These are phyloP conservation scores for Hypsopygia costalis DNA, from an alignment of 2,888 invertebrate genomes.

Conservation along the genomic window DNA sequence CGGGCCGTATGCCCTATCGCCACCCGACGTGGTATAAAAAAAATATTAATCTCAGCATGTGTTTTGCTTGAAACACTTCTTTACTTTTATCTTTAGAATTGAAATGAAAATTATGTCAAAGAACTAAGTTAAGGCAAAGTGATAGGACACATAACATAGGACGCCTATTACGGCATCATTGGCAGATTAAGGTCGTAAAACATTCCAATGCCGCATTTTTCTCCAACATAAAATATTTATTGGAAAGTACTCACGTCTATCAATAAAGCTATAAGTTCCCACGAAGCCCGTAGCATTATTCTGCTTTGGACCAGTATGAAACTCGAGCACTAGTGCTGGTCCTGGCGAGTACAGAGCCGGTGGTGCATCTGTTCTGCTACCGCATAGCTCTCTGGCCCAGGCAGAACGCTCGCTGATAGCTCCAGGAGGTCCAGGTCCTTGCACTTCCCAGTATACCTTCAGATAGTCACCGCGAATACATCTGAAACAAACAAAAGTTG, in stretches of 20 bases:
- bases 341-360: slow-evolving; percentile 88
- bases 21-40: too few species aligned
- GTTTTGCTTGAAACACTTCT: too few species aligned
- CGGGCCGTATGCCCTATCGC: too few species aligned
- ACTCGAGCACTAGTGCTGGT: slow-evolving; percentile 86
- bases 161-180: too few species aligned
- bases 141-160: too few species aligned
- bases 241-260: slow-evolving; percentile 84
- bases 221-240: too few species aligned
- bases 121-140: too few species aligned
- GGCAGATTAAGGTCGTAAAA: too few species aligned
- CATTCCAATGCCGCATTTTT: too few species aligned
- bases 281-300: slow-evolving; percentile 84
- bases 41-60: too few species aligned
- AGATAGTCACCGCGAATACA: slow-evolving; percentile 88
- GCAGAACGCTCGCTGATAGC: slow-evolving; percentile 88
- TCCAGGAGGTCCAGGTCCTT: slow-evolving; percentile 84
- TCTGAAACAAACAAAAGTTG: slow-evolving; percentile 76
- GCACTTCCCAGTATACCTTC: slow-evolving; percentile 89
- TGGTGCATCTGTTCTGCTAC: slow-evolving; percentile 84
- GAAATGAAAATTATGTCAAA: too few species aligned
- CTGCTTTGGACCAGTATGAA: slow-evolving; percentile 81
- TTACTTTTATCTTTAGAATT: too few species aligned
- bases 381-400: slow-evolving; percentile 88
- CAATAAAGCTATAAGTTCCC: slow-evolving; percentile 88